Evolutionary conservation across 2,113 vertebrate genomes (phyloP), one percentile per base, ranked within the genome.

Genomic region (Plestiodon gilberti): DNA sequence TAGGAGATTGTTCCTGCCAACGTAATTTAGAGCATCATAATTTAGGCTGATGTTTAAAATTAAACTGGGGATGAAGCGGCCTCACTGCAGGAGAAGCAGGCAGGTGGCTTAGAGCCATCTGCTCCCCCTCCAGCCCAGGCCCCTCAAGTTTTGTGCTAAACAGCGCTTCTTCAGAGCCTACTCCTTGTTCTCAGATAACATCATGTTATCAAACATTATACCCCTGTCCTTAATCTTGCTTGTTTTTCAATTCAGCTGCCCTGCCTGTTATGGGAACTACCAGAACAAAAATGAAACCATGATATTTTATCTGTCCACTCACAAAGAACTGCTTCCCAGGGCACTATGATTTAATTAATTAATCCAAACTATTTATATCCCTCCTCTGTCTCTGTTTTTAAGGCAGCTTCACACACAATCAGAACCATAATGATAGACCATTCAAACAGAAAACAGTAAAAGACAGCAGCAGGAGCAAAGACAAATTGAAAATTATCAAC

Each of bases 41-140:
- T 84, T 76, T 84, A 77, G 40, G n/a, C 71, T 84, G 61, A 38
- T 84, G 61, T 78, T 84, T 84, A 67, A 77, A 77, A 84, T 84
- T 84, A 84, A 84, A 84, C 83, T 84, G 43, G 43, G 22, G 9
- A 38, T 67, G 48, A 55, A 84, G 28, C 55, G 20, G 74, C 35
- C 30, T 84, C 61, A 48, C 73, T 28, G 52, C n/a, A 40, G 73
- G 61, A 35, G 83, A 52, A 67, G 43, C 61, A 52, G 62, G 40
- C 74, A 77, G 83, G 61, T 84, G 74, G 74, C n/a, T 77, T 77
- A 77, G 5, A 77, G 62, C 43, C 73, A 77, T 77, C 61, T 25
- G 30, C 61, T 84, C 59, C 59, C 35, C 57, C 22, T 55, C 61
- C 43, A 55, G 43, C 17, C 40, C 74, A 77, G 61, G 13, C 73